A percentile compares a stretch with the other conserved stretches of the same genome.
phyloP scores from a whole-genome alignment of 1,140 invertebrate genomes.

The Drosophila bocki region DNA sequence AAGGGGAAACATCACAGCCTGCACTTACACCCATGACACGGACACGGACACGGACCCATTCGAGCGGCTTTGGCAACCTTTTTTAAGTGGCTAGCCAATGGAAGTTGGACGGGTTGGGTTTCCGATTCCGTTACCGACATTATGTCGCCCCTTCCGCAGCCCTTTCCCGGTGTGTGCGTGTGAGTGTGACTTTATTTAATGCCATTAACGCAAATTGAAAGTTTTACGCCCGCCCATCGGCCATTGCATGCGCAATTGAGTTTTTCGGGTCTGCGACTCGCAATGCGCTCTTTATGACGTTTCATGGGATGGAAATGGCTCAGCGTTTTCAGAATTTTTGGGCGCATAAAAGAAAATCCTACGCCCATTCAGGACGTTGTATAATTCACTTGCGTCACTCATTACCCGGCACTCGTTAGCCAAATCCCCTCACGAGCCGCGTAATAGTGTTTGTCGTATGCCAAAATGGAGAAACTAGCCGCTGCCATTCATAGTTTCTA shows the following conservation, averaged over 20 bases:
- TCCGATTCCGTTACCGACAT: constrained; percentile 34
- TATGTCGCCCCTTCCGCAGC: constrained; percentile 14
- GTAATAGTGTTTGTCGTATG: constrained; percentile 4
- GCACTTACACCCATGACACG: constrained; percentile 29
- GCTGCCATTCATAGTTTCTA: constrained; percentile 58
- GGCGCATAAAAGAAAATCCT: constrained; percentile 29
- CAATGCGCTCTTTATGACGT: constrained; percentile 56
- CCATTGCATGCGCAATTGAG: constrained; percentile 79
- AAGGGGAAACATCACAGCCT: constrained; percentile 20
- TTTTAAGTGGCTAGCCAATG: constrained; percentile 77
- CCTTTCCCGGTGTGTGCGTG: constrained; percentile 1
- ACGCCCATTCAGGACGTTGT: constrained; percentile 16
- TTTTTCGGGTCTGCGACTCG: constrained; percentile 50
- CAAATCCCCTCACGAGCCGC: constrained; percentile 23
- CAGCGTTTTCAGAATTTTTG: constrained; percentile 20
- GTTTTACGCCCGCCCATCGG: constrained; percentile 71
- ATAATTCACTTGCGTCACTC: constrained; percentile 46
- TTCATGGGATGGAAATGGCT: constrained; percentile 33
- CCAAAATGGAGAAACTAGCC: constrained; percentile 67
- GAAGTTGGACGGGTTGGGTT: constrained; percentile 41
- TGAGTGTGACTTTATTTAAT: constrained; percentile 78
- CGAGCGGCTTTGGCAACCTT: constrained; percentile 68
- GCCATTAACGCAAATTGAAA: constrained; percentile 83
- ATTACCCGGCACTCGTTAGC: constrained; percentile 27
- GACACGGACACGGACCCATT: constrained; percentile 20